These are phyloP conservation scores for Sacculina carcini DNA, from an alignment of 2,888 invertebrate genomes.

Conservation along the genomic window DNA sequence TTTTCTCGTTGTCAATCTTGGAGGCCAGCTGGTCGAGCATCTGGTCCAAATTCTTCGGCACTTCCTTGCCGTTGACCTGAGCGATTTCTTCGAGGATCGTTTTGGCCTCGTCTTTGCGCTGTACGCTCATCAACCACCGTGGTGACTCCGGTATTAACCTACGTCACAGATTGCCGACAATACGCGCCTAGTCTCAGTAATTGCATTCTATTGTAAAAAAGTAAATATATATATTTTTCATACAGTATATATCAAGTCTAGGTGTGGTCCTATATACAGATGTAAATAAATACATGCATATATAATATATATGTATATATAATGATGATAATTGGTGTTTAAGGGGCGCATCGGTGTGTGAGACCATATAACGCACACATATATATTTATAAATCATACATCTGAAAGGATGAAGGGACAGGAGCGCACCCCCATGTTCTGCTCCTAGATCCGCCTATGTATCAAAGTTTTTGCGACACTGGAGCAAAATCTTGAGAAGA, in stretches of 20 bases:
- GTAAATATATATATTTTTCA: background rate
- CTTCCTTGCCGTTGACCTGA: conserved; percentile 8
- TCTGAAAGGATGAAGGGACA: too few relatives aligned
- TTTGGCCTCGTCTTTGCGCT: conserved; percentile 13
- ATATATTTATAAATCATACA: too few relatives aligned
- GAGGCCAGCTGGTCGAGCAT: conserved; percentile 4
- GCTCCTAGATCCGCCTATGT: too few relatives aligned
- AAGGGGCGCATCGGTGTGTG: too few relatives aligned
- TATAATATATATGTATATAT: conserved; percentile 7
- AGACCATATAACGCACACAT: too few relatives aligned
- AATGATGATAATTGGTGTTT: background rate
- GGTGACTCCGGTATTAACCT: conserved; percentile 16
- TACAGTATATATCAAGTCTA: conserved; percentile 3
- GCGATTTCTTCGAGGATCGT: conserved; percentile 11
- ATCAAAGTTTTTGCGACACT: too few relatives aligned
- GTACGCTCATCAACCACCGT: conserved; percentile 15
- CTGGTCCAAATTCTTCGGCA: conserved; percentile 3
- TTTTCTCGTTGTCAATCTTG: conserved; percentile 5
- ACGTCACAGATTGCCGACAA: conserved; percentile 12
- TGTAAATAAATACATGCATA: conserved; percentile 6
- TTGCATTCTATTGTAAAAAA: background rate
- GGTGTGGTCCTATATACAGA: conserved; percentile 4
- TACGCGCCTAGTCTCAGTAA: background rate
- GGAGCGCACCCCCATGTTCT: too few relatives aligned
- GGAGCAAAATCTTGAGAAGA: too few relatives aligned